Conservation (phyloP, 2,113 vertebrate species). For the Lycocorax pyrrhopterus region DNA sequence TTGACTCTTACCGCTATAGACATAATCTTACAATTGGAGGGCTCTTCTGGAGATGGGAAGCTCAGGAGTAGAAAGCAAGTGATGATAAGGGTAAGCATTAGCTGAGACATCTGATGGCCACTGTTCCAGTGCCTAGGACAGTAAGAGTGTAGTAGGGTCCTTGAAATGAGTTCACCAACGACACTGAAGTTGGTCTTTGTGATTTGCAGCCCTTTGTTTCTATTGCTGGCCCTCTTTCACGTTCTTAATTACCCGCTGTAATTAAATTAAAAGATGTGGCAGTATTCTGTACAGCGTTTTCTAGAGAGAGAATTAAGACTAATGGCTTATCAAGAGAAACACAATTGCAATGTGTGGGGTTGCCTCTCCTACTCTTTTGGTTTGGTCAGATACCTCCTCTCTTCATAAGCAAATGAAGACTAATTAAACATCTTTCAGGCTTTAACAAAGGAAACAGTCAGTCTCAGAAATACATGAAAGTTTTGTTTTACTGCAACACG, state of each 20-base stretch:
- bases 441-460: not conserved
- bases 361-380: not conserved
- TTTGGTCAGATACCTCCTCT: not conserved
- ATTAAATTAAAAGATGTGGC: not conserved
- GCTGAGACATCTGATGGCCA: not conserved
- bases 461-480: not conserved
- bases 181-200: fast-evolving
- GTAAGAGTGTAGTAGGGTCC: not conserved
- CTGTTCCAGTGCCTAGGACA: not conserved
- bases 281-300: not conserved
- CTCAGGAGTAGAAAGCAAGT: not conserved
- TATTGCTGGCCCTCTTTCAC: fast-evolving
- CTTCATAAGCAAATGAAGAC: not conserved
- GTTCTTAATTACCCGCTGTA: not conserved
- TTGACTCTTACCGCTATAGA: not conserved
- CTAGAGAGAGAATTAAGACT: not conserved
- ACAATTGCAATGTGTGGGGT: not conserved
- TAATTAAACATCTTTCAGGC: not conserved
- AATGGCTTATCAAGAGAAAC: not conserved
- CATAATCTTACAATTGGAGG: not conserved
- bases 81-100: not conserved
- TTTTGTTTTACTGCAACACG: not conserved
- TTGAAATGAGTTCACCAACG: fast-evolving
- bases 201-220: not conserved
- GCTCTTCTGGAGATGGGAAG: not conserved